These are phyloP conservation scores for Stichopus horrens DNA, from an alignment of 53 echinoderm and acorn worm genomes.

Conservation along the genomic window DNA sequence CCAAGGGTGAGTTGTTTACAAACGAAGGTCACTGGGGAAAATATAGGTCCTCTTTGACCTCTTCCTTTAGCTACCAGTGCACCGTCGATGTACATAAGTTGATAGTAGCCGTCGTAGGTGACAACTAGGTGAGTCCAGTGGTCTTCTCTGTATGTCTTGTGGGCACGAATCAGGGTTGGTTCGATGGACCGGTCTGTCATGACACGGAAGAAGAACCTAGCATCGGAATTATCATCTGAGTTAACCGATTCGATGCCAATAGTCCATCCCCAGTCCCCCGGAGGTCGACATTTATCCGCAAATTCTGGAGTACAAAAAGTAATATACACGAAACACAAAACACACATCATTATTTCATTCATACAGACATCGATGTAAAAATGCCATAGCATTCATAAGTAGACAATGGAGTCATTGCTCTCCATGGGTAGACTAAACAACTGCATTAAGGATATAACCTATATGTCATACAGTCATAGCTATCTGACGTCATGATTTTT, in stretches of 20 bases:
- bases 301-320: slow-evolving; percentile 30
- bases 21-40: slow-evolving; percentile 59
- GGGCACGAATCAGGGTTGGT: slow-evolving; percentile 52
- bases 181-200: slow-evolving; percentile 74
- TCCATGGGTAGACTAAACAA: no score
- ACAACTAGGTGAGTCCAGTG: slow-evolving; percentile 85
- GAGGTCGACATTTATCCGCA: slow-evolving; percentile 63
- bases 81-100: slow-evolving; percentile 81
- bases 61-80: slow-evolving; percentile 63
- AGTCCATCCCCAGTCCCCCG: slow-evolving; percentile 70
- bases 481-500: no score
- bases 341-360: not conserved
- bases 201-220: slow-evolving; percentile 69
- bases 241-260: slow-evolving; percentile 62
- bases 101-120: slow-evolving; percentile 72
- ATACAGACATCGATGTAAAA: not conserved
- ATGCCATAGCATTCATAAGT: no score
- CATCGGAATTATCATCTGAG: slow-evolving; percentile 38
- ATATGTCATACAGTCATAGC: no score
- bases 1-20: slow-evolving; percentile 88
- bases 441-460: no score
- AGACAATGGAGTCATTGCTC: no score
- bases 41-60: slow-evolving; percentile 72
- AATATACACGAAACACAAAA: not conserved
- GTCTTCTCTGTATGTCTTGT: slow-evolving; percentile 63